Evolutionary conservation across 2,113 vertebrate species (phyloP).

Genomic region (Gulo gulo): DNA sequence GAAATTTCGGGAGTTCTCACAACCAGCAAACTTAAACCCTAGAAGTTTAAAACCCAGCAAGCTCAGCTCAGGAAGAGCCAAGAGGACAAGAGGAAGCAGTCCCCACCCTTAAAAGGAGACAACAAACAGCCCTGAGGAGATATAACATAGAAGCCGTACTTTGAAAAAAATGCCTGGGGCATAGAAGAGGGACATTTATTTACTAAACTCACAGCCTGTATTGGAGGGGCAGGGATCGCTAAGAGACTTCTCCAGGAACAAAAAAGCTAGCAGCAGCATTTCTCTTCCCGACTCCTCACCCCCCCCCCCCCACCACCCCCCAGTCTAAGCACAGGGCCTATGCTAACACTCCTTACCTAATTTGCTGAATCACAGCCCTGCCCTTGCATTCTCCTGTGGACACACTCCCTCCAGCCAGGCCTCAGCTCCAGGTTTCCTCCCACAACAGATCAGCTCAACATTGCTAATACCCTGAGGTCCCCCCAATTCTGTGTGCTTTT

Average conservation of each 20-base stretch:
- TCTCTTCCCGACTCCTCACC: background rate
- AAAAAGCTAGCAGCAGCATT: background rate
- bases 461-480: background rate
- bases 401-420: background rate
- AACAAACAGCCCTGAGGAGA: background rate
- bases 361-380: background rate
- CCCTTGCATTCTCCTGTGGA: background rate
- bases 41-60: background rate
- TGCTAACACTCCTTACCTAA: background rate
- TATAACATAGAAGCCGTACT: background rate
- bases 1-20: background rate
- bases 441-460: background rate
- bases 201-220: background rate
- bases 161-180: background rate
- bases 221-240: background rate
- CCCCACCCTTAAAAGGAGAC: background rate
- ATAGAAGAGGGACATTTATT: background rate
- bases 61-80: background rate
- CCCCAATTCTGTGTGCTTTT: background rate
- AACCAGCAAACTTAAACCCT: background rate
- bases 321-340: background rate
- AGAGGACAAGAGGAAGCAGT: background rate
- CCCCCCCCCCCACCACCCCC: background rate
- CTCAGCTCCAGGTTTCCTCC: background rate
- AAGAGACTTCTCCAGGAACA: background rate